Evolutionary conservation across 2,113 vertebrate species (phyloP).

Genomic region (Anhinga anhinga): DNA sequence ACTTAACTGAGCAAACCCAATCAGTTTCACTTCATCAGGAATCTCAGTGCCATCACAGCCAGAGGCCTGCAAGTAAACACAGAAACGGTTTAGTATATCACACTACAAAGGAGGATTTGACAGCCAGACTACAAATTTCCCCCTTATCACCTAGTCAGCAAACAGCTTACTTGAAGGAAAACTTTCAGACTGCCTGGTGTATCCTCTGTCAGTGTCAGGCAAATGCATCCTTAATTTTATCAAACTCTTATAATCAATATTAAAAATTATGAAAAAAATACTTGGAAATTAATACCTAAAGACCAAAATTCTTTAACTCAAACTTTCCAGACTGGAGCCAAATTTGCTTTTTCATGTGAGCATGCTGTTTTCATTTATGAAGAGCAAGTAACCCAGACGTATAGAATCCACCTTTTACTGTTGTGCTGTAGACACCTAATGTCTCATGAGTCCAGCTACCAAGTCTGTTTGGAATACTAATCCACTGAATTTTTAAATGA

Average conservation of each 20-base stretch:
- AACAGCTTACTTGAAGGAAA: not conserved
- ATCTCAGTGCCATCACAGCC: conserved; percentile 91
- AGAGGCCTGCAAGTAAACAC: conserved; percentile 81
- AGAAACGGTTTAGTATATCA: conserved; percentile 35
- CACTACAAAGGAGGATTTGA: not conserved
- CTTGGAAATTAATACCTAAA: not conserved
- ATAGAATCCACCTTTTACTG: not conserved
- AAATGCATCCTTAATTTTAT: not conserved
- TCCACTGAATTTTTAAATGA: not conserved
- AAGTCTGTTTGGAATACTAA: not conserved
- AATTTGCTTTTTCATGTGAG: not conserved
- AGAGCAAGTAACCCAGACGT: not conserved
- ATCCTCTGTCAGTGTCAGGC: not conserved
- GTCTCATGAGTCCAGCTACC: not conserved
- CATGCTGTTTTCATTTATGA: not conserved
- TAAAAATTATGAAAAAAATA: not conserved
- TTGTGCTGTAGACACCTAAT: not conserved
- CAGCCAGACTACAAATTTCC: not conserved
- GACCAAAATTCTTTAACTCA: not conserved
- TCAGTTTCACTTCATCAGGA: conserved; percentile 97
- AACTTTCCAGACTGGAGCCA: not conserved
- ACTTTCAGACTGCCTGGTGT: not conserved
- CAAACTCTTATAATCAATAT: not conserved
- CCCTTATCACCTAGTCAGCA: not conserved
- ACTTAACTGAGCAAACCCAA: conserved; percentile 96